These are phyloP conservation scores for Chrysochloris asiatica DNA, from an alignment of 2,113 vertebrate species.

Conservation along the genomic window DNA sequence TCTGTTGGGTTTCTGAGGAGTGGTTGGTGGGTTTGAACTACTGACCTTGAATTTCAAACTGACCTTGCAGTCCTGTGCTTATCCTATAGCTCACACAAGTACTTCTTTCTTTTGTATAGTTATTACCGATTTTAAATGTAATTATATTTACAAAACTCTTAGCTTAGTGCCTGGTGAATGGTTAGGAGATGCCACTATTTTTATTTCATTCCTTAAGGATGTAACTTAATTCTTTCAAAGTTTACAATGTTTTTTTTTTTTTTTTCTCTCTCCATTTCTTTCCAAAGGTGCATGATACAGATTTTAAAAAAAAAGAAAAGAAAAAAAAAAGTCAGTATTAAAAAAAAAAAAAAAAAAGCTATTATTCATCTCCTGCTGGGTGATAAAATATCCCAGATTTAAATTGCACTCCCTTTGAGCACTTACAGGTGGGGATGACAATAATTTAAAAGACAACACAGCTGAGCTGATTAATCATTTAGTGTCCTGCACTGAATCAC, in stretches of 20 bases:
- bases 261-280: not conserved
- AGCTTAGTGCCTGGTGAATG: not conserved
- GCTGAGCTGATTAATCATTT: conserved; percentile 62
- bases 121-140: not conserved
- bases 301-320: not conserved
- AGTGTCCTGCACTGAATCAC: conserved; percentile 10
- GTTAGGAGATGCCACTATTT: not conserved
- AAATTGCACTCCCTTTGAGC: conserved; percentile 60
- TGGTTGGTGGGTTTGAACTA: too few relatives aligned
- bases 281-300: conserved; percentile 20
- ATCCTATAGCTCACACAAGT: too few relatives aligned
- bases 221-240: conserved; percentile 18
- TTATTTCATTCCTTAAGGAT: not conserved
- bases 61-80: too few relatives aligned
- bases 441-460: conserved; percentile 66
- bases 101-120: too few relatives aligned
- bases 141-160: not conserved
- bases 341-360: conserved; percentile 43
- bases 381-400: conserved; percentile 20
- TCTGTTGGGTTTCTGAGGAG: too few relatives aligned
- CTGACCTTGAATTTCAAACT: too few relatives aligned
- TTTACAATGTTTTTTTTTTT: too few relatives aligned
- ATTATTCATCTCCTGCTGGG: not conserved
- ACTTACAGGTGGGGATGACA: conserved; percentile 61
- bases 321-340: not conserved